Conservation (phyloP, 37 sponge, comb jelly and placozoan genomes). For the Ianthella basta region DNA sequence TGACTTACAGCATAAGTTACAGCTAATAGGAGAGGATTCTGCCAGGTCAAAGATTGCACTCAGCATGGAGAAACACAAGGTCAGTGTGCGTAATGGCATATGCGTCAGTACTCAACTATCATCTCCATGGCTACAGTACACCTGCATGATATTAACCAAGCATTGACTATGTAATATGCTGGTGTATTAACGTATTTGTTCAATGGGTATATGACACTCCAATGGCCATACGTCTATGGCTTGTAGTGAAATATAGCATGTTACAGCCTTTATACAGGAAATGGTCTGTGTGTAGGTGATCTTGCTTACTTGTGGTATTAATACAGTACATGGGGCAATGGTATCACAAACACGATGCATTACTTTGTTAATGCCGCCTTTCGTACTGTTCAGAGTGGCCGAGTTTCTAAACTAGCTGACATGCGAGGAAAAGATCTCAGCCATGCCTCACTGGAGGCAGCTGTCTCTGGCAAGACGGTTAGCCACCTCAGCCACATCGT, state of each 20-base stretch:
- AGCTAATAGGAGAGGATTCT: background rate
- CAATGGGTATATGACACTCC: too few relatives aligned
- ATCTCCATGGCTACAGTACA: background rate
- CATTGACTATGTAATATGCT: background rate
- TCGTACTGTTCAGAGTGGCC: background rate
- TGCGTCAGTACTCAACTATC: background rate
- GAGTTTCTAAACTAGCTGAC: background rate
- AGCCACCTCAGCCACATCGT: background rate
- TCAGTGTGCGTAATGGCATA: background rate
- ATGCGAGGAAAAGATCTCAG: background rate
- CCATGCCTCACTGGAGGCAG: background rate
- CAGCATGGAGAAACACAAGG: constrained; percentile 5
- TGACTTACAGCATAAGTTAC: background rate
- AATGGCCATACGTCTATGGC: too few relatives aligned
- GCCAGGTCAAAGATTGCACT: background rate
- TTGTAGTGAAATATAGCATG: too few relatives aligned
- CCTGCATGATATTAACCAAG: background rate
- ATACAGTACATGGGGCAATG: too few relatives aligned
- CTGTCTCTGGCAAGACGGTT: background rate
- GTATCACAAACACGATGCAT: too few relatives aligned
- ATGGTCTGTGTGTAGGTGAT: too few relatives aligned
- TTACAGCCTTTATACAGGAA: too few relatives aligned
- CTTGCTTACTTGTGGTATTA: too few relatives aligned
- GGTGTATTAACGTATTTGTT: too few relatives aligned
- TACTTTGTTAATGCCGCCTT: background rate